phyloP scores from a whole-genome alignment of 1,140 invertebrate genomes.

The Pectinophora gossypiella region DNA sequence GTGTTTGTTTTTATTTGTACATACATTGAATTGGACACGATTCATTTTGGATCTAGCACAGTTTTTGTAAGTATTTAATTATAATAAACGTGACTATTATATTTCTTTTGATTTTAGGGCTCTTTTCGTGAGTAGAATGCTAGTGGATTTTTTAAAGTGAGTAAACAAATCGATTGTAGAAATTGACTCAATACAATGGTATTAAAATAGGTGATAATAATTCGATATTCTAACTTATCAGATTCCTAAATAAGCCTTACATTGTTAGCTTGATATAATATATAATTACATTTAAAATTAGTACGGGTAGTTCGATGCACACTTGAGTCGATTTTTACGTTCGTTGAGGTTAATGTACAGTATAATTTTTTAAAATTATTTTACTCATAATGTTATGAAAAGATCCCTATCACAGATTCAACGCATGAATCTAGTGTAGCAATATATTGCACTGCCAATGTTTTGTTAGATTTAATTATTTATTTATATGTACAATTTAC shows the following conservation, averaged over 20 bases:
- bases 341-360: background rate
- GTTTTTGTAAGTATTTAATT: background rate
- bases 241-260: too few species aligned
- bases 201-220: too few species aligned
- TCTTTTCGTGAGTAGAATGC: background rate
- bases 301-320: too few species aligned
- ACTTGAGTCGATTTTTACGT: background rate
- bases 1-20: constrained; percentile 7
- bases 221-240: too few species aligned
- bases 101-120: background rate
- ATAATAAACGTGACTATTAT: background rate
- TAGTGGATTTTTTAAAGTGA: background rate
- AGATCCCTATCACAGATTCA: background rate
- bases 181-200: too few species aligned
- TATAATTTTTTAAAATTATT: background rate
- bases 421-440: background rate
- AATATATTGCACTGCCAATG: background rate
- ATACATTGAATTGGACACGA: background rate
- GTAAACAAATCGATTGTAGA: too few species aligned
- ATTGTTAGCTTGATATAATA: too few species aligned
- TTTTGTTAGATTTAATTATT: background rate
- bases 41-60: background rate
- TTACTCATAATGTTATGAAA: background rate
- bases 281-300: too few species aligned
- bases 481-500: background rate